Conservation (phyloP, 2,888 invertebrate genomes). For the Melanostoma scalare region DNA sequence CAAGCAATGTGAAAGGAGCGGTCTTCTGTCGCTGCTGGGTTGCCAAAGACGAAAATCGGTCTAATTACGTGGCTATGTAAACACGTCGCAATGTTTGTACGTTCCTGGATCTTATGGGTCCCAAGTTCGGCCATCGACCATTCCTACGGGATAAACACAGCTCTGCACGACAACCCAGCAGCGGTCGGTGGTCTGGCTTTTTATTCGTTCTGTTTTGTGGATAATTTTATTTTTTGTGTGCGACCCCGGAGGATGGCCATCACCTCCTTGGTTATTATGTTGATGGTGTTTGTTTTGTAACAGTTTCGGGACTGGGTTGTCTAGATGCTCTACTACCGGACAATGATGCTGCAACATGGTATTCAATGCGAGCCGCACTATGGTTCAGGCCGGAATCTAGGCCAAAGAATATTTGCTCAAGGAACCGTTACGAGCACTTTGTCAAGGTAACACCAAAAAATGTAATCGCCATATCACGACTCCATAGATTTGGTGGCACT, state of each 20-base stretch:
- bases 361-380: not conserved
- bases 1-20: conserved; percentile 54
- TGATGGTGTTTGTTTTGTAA: conserved; percentile 69
- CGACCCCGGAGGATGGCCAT: conserved; percentile 63
- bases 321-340: conserved; percentile 18
- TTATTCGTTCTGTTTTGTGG: not conserved
- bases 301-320: conserved; percentile 33
- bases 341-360: conserved; percentile 15
- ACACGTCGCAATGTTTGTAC: conserved; percentile 71
- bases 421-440: conserved; percentile 69
- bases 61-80: conserved; percentile 73
- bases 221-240: conserved; percentile 26
- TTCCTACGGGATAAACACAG: conserved; percentile 29
- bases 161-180: conserved; percentile 57
- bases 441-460: conserved; percentile 71
- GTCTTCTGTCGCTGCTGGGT: conserved; percentile 19
- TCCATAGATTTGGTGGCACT: not conserved
- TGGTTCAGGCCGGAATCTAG: conserved; percentile 34
- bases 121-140: not conserved
- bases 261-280: conserved; percentile 60
- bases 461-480: conserved; percentile 64
- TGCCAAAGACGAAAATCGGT: conserved; percentile 70
- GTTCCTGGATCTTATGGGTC: conserved; percentile 28
- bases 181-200: conserved; percentile 37
- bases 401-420: conserved; percentile 46